Percentiles rank a stretch among this genome's conserved stretches.
Evolutionary conservation across 2,113 vertebrate genomes (phyloP).

Genomic region (Trochalopteron elliotii): DNA sequence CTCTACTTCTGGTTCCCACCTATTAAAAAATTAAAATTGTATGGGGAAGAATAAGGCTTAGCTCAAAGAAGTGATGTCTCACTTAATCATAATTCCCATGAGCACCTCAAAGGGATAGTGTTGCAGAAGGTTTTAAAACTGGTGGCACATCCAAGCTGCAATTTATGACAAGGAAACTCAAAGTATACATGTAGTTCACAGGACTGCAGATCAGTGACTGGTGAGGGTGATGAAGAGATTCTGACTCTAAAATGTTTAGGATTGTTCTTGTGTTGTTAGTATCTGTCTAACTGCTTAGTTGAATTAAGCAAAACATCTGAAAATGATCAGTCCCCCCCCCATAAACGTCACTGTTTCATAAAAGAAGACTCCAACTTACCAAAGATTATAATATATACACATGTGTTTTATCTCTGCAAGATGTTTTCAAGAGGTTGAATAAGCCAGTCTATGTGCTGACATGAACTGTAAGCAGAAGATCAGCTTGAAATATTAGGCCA

Average conservation of each 20-base stretch:
- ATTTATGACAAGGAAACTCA: not conserved
- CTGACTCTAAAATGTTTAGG: slow-evolving; percentile 40
- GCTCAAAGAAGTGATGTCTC: not conserved
- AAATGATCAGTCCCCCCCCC: slow-evolving; percentile 40
- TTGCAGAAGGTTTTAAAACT: not conserved
- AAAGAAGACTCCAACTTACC: slow-evolving; percentile 58
- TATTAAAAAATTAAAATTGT: not conserved
- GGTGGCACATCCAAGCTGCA: not conserved
- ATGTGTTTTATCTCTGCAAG: slow-evolving; percentile 72
- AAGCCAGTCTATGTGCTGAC: slow-evolving; percentile 69
- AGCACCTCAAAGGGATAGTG: not conserved
- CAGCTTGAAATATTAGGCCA: slow-evolving; percentile 74
- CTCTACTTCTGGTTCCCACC: not conserved
- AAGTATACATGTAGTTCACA: not conserved
- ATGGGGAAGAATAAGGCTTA: not conserved
- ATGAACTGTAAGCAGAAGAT: slow-evolving; percentile 74
- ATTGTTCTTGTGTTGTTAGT: slow-evolving; percentile 27
- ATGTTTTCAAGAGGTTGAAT: slow-evolving; percentile 74
- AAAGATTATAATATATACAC: slow-evolving; percentile 62
- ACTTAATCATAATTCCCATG: not conserved
- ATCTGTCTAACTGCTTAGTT: slow-evolving; percentile 47
- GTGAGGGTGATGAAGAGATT: slow-evolving; percentile 24
- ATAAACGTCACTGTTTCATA: slow-evolving; percentile 43
- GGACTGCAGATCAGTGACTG: not conserved
- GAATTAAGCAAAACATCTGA: slow-evolving; percentile 70